Percentiles rank a stretch among this genome's conserved stretches.
These are phyloP conservation scores for Clarias fuscus DNA, from an alignment of 2,797 vertebrate species.

Conservation along the genomic window DNA sequence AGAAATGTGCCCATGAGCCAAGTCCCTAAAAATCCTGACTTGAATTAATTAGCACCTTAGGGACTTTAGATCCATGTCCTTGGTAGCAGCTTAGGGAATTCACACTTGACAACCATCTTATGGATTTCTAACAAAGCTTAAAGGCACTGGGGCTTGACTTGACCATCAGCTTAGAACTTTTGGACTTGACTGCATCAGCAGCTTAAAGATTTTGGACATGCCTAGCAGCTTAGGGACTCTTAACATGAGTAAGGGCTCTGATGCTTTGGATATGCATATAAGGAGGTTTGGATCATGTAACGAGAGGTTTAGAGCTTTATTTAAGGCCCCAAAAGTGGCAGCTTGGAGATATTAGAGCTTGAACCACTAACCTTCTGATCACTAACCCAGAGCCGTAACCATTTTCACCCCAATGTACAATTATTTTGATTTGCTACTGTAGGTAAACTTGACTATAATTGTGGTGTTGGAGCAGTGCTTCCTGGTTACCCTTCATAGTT, in stretches of 20 bases:
- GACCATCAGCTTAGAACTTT: not conserved
- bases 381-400: no score
- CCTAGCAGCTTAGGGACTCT: not conserved
- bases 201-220: not conserved
- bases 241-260: not conserved
- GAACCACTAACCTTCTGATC: not conserved
- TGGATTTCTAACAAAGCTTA: no score
- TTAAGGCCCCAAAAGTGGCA: no score
- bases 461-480: not conserved
- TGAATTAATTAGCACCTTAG: not conserved
- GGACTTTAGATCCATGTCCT: not conserved
- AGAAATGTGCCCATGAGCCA: no score
- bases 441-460: not conserved
- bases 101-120: no score
- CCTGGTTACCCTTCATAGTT: not conserved
- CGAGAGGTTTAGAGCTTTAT: no score
- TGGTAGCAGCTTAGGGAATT: not conserved
- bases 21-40: not conserved
- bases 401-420: not conserved
- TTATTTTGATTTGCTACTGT: not conserved
- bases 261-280: not conserved
- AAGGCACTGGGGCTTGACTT: not conserved
- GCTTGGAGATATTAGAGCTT: no score
- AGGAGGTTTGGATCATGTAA: not conserved
- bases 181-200: not conserved